Conservation (phyloP, 2,888 invertebrate species). For the Nymphalis urticae region DNA sequence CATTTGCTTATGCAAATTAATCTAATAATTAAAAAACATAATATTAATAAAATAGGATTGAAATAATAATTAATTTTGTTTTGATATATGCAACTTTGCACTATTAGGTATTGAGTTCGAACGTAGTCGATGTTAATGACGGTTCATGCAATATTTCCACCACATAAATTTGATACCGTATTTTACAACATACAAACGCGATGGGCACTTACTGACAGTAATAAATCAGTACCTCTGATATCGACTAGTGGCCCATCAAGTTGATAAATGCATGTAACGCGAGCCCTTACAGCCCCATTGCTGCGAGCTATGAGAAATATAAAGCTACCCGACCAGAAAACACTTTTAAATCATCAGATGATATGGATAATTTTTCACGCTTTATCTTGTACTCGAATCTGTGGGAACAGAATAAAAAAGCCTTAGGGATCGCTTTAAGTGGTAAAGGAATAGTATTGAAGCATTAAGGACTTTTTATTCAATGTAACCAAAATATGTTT, state of each 20-base stretch:
- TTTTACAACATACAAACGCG: conserved; percentile 61
- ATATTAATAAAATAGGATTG: too few relatives aligned
- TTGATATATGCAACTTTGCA: neutral
- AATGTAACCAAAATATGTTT: too few relatives aligned
- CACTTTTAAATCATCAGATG: conserved; percentile 64
- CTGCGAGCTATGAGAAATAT: conserved; percentile 43
- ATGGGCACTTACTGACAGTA: conserved; percentile 60
- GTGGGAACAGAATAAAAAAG: conserved; percentile 19
- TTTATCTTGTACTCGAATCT: conserved; percentile 55
- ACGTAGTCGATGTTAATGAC: neutral
- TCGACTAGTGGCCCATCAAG: conserved; percentile 61
- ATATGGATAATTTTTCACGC: conserved; percentile 72
- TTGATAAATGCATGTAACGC: conserved; percentile 70
- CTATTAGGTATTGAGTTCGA: neutral
- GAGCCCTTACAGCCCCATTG: conserved; percentile 54
- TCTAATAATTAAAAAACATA: neutral
- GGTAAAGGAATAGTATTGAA: neutral
- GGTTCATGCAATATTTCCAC: conserved; percentile 15
- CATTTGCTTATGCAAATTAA: too few relatives aligned
- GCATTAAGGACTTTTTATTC: too few relatives aligned
- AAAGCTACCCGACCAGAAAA: conserved; percentile 41
- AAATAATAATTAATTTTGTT: neutral
- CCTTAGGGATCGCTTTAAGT: conserved; percentile 12
- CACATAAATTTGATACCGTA: conserved; percentile 33
- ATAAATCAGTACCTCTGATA: conserved; percentile 69